Percentiles rank a stretch among this genome's conserved stretches.
Evolutionary conservation across 1,140 invertebrate genomes (phyloP).

Genomic region (Zaprionus gabonicus): DNA sequence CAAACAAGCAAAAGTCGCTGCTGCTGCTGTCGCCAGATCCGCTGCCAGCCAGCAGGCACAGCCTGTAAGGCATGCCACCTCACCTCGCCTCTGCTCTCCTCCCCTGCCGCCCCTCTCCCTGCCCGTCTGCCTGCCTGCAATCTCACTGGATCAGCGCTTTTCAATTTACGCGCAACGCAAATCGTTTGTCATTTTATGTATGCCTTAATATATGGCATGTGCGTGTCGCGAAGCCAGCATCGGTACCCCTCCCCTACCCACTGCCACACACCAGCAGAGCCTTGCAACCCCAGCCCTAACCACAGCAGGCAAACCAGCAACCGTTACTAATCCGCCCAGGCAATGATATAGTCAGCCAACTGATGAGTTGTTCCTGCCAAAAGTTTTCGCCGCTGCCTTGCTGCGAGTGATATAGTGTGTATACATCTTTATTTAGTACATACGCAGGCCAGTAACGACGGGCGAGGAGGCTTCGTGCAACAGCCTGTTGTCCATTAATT

Average conservation of each 20-base stretch:
- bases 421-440: slow-evolving; percentile 8
- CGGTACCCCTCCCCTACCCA: background rate
- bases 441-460: slow-evolving; percentile 1
- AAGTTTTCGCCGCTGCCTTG: slow-evolving; percentile 29
- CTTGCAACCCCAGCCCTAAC: background rate
- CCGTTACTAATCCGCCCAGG: slow-evolving; percentile 77
- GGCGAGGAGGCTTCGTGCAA: slow-evolving; percentile 17
- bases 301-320: slow-evolving; percentile 53
- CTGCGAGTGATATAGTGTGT: slow-evolving; percentile 23
- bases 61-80: background rate
- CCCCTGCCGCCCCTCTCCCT: background rate
- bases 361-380: slow-evolving; percentile 67
- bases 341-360: slow-evolving; percentile 84
- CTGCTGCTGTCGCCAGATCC: slow-evolving; percentile 40
- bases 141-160: slow-evolving; percentile 78
- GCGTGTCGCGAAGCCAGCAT: slow-evolving; percentile 54
- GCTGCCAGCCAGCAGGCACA: slow-evolving; percentile 25
- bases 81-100: background rate
- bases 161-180: slow-evolving; percentile 79
- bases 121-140: slow-evolving; percentile 23
- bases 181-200: slow-evolving; percentile 81
- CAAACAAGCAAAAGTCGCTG: slow-evolving; percentile 63
- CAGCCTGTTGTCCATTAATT: slow-evolving; percentile 47
- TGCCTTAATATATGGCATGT: slow-evolving; percentile 80
- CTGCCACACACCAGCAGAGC: background rate